A percentile compares a stretch with the other conserved stretches of the same genome.
Evolutionary conservation across 2,888 invertebrate species (phyloP).

Genomic region (Auanema sp.): DNA sequence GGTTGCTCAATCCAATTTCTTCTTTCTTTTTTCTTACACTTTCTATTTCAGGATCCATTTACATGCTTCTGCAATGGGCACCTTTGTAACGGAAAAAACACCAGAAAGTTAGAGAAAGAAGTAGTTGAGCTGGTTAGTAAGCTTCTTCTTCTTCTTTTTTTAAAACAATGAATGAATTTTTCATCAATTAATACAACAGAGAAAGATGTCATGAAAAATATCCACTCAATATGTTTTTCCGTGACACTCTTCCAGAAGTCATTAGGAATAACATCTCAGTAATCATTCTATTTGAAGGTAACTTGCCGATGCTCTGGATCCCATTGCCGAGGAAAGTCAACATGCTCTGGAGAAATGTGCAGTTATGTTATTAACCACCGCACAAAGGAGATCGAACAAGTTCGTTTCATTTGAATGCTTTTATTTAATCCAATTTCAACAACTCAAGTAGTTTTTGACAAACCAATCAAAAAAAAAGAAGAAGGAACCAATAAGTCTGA

Average conservation of each 20-base stretch:
- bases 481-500: no score
- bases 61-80: conserved; percentile 61
- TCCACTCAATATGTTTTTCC: no score
- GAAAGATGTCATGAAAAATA: no score
- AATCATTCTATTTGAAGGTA: conserved; percentile 25
- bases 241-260: not conserved
- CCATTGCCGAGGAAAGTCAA: conserved; percentile 51
- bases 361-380: conserved; percentile 56
- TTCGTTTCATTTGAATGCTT: conserved; percentile 5
- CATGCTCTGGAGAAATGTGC: conserved; percentile 59
- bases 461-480: no score
- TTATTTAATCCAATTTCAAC: no score
- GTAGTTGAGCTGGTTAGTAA: conserved; percentile 42
- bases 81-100: conserved; percentile 52
- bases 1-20: no score
- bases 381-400: conserved; percentile 52
- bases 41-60: conserved; percentile 50
- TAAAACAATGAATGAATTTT: not conserved
- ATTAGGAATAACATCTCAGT: not conserved
- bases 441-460: no score
- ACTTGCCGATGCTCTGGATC: conserved; percentile 54
- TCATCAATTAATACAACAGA: not conserved
- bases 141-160: not conserved
- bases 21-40: not conserved
- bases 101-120: conserved; percentile 43